Evolutionary conservation across 2,797 vertebrate genomes (phyloP).

Genomic region (Okamejei kenojei): DNA sequence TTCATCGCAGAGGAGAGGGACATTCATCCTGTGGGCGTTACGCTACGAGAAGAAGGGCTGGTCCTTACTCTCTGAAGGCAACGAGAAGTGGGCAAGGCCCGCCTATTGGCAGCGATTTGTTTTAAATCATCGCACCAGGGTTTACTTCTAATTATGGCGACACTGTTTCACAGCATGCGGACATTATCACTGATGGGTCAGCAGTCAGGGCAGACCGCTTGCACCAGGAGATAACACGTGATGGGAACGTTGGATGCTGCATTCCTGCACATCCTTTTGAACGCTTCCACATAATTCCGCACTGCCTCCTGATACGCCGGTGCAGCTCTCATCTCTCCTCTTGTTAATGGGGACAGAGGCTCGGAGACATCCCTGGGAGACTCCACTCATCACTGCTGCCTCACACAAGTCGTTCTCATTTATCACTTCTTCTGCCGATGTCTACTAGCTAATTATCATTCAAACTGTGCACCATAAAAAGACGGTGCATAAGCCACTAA

Average conservation of each 20-base stretch:
- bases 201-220: neutral
- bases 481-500: neutral
- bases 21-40: too few relatives aligned
- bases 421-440: neutral
- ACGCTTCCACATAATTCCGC: neutral
- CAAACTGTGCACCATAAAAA: neutral
- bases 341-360: neutral
- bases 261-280: neutral
- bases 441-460: neutral
- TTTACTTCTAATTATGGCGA: neutral
- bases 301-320: too few relatives aligned
- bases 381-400: neutral
- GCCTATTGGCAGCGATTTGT: neutral
- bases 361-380: neutral
- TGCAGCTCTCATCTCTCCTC: neutral
- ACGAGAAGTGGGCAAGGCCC: neutral
- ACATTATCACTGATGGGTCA: neutral
- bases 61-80: neutral
- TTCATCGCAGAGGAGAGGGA: too few relatives aligned
- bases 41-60: neutral
- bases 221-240: neutral
- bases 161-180: neutral
- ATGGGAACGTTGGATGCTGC: neutral
- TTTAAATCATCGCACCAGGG: neutral
- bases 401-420: constrained; percentile 1